Evolutionary conservation across 64 coral and sea anemone species (phyloP).

Genomic region (Trachythela sp.): DNA sequence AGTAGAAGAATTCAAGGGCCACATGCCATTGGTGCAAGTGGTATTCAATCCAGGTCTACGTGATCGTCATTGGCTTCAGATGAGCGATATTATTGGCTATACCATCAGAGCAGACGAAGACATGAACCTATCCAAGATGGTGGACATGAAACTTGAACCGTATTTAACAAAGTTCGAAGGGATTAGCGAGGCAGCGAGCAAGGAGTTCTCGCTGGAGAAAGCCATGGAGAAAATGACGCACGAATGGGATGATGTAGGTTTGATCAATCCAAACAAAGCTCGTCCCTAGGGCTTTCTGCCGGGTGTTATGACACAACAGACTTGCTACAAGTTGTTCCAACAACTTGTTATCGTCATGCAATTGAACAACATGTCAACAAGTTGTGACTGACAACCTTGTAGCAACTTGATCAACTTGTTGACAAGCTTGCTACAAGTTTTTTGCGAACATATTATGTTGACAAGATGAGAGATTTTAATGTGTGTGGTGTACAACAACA

Average conservation of each 20-base stretch:
- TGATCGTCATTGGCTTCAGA: constrained; percentile 87
- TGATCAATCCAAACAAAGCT: too few relatives aligned
- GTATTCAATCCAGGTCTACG: constrained; percentile 93
- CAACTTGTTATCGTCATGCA: too few relatives aligned
- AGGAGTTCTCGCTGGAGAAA: constrained; percentile 99
- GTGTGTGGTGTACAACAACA: too few relatives aligned
- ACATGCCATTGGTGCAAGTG: constrained; percentile 86
- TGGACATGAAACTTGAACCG: constrained; percentile 96
- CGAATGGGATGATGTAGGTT: constrained; percentile 87
- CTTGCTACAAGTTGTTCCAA: too few relatives aligned
- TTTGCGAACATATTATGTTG: too few relatives aligned
- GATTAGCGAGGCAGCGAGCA: constrained; percentile 97
- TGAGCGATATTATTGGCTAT: constrained; percentile 92
- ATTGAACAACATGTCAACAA: too few relatives aligned
- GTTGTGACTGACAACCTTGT: too few relatives aligned
- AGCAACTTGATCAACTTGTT: not conserved
- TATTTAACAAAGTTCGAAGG: constrained; percentile 88
- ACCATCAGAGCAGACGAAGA: constrained; percentile 84
- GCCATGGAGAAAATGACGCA: constrained; percentile 99
- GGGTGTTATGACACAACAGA: too few relatives aligned
- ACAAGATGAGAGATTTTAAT: too few relatives aligned
- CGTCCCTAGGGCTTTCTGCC: too few relatives aligned
- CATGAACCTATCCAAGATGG: constrained; percentile 92
- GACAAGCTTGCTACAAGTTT: too few relatives aligned
- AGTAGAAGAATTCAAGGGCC: constrained; percentile 95